Evolutionary conservation across 2,888 invertebrate genomes (phyloP).

Genomic region (Urechis unicinctus): DNA sequence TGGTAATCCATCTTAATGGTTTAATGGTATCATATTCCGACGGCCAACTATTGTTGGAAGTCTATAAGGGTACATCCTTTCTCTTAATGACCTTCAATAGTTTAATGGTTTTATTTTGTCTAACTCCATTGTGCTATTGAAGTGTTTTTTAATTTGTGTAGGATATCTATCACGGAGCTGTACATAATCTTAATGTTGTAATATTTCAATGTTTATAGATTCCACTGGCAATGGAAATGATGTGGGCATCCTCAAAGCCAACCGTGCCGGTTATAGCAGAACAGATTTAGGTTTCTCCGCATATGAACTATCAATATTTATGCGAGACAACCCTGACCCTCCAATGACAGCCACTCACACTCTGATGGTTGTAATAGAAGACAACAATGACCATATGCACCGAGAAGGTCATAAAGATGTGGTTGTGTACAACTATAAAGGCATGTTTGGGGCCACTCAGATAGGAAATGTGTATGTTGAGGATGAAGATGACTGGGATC

Average conservation of each 20-base stretch:
- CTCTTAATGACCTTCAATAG: too few species aligned
- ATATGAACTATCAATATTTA: conserved; percentile 11
- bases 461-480: conserved; percentile 91
- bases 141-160: too few species aligned
- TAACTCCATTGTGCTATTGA: too few species aligned
- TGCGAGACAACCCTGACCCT: conserved; percentile 4
- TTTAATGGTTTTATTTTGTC: too few species aligned
- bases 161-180: too few species aligned
- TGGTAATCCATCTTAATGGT: too few species aligned
- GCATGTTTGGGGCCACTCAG: conserved; percentile 46
- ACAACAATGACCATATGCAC: conserved; percentile 83
- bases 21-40: too few species aligned
- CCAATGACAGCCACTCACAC: conserved; percentile 82
- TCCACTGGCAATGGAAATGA: background rate
- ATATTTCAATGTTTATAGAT: too few species aligned
- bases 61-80: too few species aligned
- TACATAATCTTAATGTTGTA: too few species aligned
- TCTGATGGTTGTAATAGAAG: conserved; percentile 90
- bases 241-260: conserved; percentile 3
- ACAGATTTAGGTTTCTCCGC: conserved; percentile 1
- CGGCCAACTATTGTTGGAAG: too few species aligned
- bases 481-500: conserved; percentile 97
- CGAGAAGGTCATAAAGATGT: conserved; percentile 69
- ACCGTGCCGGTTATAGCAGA: conserved; percentile 9
- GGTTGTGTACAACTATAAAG: conserved; percentile 88